Conservation (phyloP, 2,888 invertebrate genomes). For the Cheiracanthium punctorium region DNA sequence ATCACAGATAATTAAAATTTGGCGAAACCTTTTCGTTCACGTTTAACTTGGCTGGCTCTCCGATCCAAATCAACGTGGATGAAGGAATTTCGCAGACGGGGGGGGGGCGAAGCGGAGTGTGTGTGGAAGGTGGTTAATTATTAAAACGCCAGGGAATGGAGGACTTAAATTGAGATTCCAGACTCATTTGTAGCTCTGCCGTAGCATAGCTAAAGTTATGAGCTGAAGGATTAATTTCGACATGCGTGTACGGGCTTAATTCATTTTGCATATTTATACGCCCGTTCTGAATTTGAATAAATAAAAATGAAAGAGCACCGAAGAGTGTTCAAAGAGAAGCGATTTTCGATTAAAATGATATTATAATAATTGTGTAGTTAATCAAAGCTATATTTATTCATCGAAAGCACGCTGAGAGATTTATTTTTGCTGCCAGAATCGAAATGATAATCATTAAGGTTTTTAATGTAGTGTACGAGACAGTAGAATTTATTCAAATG, state of each 20-base stretch:
- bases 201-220: too few species aligned
- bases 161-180: not conserved
- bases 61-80: not conserved
- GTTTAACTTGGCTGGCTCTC: not conserved
- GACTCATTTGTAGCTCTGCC: not conserved
- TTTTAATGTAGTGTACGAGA: too few species aligned
- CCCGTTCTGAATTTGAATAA: not conserved
- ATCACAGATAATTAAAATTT: slow-evolving; percentile 3
- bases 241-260: not conserved
- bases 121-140: too few species aligned
- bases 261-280: not conserved
- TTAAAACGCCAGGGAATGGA: not conserved
- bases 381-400: not conserved
- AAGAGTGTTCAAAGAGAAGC: not conserved
- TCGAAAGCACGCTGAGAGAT: not conserved
- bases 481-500: too few species aligned
- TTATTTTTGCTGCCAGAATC: not conserved
- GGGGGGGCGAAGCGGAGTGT: not conserved
- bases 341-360: not conserved
- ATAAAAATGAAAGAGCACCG: not conserved
- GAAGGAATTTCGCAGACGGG: not conserved
- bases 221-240: not conserved
- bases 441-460: too few species aligned
- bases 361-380: not conserved
- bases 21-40: not conserved